Base-by-base conservation (phyloP, 2,113 vertebrate genomes). In the Ascaphus truei region DNA sequence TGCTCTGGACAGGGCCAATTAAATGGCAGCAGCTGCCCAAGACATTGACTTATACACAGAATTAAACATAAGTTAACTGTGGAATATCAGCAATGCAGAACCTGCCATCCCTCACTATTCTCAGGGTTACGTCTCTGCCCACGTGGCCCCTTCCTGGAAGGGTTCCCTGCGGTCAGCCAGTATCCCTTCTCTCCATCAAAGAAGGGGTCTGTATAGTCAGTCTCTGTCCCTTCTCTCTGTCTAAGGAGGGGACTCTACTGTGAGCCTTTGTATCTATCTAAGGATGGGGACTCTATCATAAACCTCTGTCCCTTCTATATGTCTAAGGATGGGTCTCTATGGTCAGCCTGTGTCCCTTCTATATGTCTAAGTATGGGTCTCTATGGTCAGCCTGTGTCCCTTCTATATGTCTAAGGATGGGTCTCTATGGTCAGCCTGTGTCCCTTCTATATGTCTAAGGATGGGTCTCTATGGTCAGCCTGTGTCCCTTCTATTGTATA, bases 21-120 rank as follows among this genome's bases (percentile, higher is more conserved):
- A 61, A 71, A 71, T 31, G 26, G 47, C 67, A 61, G 61, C 67
- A 71, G 67, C 56, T 61, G 67, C 26, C 67, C 45, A 3, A n/a
- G 29, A 43, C 15, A 8, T 27, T 36, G 65, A 43, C 29, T 55
- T 58, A 48, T 59, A 47, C 33, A 30, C 43, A 27, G 39, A 10
- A 52, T 52, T 61, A 71, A 60, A 41, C 37, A 27, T 29, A 23
- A 68, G 47, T 58, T 16, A 29, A 51, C 55, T 51, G 31, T 60
- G 56, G 16, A 39, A 51, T 37, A 60, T 39, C 45, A 34, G 36
- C 30, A 39, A 22, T 60, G 56, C 56, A 41, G 3, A 41, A 68
- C 39, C 12, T 20, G 33, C 16, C 27, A 34, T 33, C 15, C 36
- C 16, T 25, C 39, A 18, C 9, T 47, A 3, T 58, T 68, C 43